Evolutionary conservation across 2,888 invertebrate species (phyloP), one percentile per base, ranked within the genome.

Genomic region (Abrostola triplasia): DNA sequence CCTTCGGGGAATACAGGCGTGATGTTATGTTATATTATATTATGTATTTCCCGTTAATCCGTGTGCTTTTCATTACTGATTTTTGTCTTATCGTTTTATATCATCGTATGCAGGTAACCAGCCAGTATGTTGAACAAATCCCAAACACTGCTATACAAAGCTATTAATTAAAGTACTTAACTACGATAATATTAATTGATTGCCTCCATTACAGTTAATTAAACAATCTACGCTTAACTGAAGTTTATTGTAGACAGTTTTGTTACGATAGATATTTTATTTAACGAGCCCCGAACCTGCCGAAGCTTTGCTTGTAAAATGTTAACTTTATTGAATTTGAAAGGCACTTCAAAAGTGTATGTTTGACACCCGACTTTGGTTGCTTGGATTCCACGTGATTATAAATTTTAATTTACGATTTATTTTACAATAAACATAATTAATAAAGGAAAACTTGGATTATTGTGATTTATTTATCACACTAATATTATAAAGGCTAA

Each of bases 191-290:
- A 47, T 24, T 13, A 47, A 47, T 47, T 24, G 24, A 54, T n/a
- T 24, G n/a, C 12, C 42, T 52, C 38, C 55, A 44, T 48, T 41
- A 42, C 38, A 36, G 24, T 49, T 37, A 57, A 36, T 37, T 11
- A 54, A 69, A 53, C 48, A 56, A 42, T 48, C n/a, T 36, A 9
- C 9, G 49, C 13, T 44, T 10, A 12, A 51, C 10, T 9, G 41
- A 62, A 51, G 58, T 52, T 37, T 36, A 61, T 41, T 24, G 36
- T 6, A 35, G n/a, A 38, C 42, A 24, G 41, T 53, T 42, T 42
- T 49, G 36, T 66, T 38, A 44, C 44, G 44, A 56, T 65, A 71
- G 55, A 60, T 72, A 56, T 72, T 53, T 53, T 38, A 41, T 40
- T 49, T 8, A 13, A 53, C 56, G n/a, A 8, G 13, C 47, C 49